phyloP scores from a whole-genome alignment of 1,140 invertebrate species.

The Uloborus diversus region DNA sequence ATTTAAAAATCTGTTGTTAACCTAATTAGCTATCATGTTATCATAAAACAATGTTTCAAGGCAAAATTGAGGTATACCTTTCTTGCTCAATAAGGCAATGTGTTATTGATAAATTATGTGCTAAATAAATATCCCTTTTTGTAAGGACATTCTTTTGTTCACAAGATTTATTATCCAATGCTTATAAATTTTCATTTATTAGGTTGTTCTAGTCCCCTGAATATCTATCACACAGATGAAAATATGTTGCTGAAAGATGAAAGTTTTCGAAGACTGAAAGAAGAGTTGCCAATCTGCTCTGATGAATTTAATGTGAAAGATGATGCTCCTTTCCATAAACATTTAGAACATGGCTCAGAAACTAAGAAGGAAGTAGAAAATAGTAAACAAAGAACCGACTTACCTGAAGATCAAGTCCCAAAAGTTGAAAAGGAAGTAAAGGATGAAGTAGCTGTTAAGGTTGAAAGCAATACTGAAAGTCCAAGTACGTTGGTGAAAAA shows the following conservation, averaged over 20 bases:
- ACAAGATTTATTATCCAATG: too few relatives aligned
- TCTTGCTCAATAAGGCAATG: too few relatives aligned
- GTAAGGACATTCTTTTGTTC: too few relatives aligned
- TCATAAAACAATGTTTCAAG: too few relatives aligned
- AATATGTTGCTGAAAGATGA: constrained; percentile 29
- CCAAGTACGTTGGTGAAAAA: not conserved
- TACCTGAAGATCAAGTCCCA: constrained; percentile 23
- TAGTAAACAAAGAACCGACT: not conserved
- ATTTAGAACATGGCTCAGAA: constrained; percentile 43
- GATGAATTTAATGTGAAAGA: constrained; percentile 42
- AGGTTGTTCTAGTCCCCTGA: constrained; percentile 51
- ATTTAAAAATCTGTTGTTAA: too few relatives aligned
- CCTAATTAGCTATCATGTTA: too few relatives aligned
- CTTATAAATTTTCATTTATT: not conserved
- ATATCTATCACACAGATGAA: constrained; percentile 47
- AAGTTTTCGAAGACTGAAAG: constrained; percentile 23
- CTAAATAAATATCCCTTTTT: too few relatives aligned
- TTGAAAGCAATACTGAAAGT: constrained; percentile 20
- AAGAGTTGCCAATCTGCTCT: constrained; percentile 20
- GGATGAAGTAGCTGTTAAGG: constrained; percentile 40
- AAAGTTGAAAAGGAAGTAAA: constrained; percentile 36
- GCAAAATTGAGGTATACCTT: too few relatives aligned
- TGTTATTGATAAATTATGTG: too few relatives aligned
- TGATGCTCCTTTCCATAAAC: constrained; percentile 59
- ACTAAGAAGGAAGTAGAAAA: constrained; percentile 64